A percentile compares a stretch with the other conserved stretches of the same genome.
Conservation (phyloP, 2,888 invertebrate genomes). For the Drosophila recens region DNA sequence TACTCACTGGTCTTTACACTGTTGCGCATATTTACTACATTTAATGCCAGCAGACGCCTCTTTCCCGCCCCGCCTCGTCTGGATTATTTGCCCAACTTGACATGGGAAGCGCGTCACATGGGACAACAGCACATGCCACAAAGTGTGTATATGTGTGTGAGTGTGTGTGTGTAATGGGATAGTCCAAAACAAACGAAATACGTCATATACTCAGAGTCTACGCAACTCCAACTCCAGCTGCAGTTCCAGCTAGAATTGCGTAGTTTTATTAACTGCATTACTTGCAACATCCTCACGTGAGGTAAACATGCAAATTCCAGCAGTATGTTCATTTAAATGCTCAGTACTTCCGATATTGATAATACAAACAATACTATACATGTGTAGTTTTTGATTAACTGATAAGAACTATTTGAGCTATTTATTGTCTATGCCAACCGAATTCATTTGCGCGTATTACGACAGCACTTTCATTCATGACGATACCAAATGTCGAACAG, state of each 20-base stretch:
- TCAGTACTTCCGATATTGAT: slow-evolving; percentile 49
- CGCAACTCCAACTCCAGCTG: not conserved
- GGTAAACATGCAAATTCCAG: slow-evolving; percentile 40
- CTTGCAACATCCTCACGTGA: slow-evolving; percentile 43
- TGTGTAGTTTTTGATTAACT: slow-evolving; percentile 43
- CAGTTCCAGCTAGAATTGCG: slow-evolving; percentile 19
- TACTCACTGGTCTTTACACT: slow-evolving; percentile 45
- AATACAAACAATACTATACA: slow-evolving; percentile 5
- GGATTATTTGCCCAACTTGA: slow-evolving; percentile 31
- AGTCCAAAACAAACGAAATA: slow-evolving; percentile 19
- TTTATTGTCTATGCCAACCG: slow-evolving; percentile 1
- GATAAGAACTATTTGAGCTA: slow-evolving; percentile 18
- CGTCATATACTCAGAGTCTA: slow-evolving; percentile 16
- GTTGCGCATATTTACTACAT: slow-evolving; percentile 36
- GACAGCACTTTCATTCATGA: slow-evolving; percentile 8
- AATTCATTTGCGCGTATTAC: slow-evolving; percentile 12
- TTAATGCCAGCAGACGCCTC: slow-evolving; percentile 25
- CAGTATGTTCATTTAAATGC: slow-evolving; percentile 23
- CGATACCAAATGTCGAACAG: not conserved
- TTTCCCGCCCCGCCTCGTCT: not conserved
- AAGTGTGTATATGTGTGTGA: too few relatives aligned
- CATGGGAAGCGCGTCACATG: slow-evolving; percentile 72
- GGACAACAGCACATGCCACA: slow-evolving; percentile 18
- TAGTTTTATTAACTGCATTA: slow-evolving; percentile 11
- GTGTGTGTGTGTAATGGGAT: slow-evolving; percentile 20